Conservation (phyloP, 2,113 vertebrate species). For the Sebastes schlegelii region DNA sequence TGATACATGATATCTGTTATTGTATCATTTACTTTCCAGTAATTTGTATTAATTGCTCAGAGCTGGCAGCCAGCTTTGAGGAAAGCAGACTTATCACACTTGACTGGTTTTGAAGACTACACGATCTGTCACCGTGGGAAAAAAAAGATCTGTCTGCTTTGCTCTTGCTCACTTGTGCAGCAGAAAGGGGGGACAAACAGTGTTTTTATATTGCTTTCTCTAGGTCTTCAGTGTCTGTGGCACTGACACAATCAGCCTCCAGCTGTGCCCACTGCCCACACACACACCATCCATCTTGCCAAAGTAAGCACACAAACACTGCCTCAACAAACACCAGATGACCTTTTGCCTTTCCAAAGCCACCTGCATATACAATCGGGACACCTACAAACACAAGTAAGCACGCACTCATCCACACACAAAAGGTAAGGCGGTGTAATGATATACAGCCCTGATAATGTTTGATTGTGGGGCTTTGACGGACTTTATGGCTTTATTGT, state of each 20-base stretch:
- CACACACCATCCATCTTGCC: constrained; percentile 66
- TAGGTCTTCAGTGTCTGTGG: constrained; percentile 11
- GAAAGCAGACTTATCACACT: constrained; percentile 2
- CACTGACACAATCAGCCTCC: constrained; percentile 51
- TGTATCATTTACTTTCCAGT: constrained; percentile 17
- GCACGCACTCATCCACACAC: constrained; percentile 32
- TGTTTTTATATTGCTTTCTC: background rate
- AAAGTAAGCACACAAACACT: constrained; percentile 51
- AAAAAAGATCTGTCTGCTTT: constrained; percentile 2
- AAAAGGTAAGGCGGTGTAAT: constrained; percentile 31
- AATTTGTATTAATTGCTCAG: background rate
- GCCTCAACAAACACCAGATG: constrained; percentile 58
- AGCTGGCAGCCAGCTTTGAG: background rate
- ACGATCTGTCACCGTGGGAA: constrained; percentile 9
- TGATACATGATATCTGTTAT: constrained; percentile 12
- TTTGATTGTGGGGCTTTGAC: constrained; percentile 49
- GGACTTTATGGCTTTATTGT: constrained; percentile 45
- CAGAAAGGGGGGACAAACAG: background rate
- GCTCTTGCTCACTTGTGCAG: constrained; percentile 5
- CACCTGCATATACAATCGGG: constrained; percentile 60
- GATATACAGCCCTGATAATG: constrained; percentile 25
- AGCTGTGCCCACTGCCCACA: constrained; percentile 63
- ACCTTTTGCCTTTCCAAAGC: constrained; percentile 61
- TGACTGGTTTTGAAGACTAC: background rate
- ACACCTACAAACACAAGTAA: constrained; percentile 54